phyloP scores from a whole-genome alignment of 1,140 invertebrate genomes.

The Trachymyrmex septentrionalis region DNA sequence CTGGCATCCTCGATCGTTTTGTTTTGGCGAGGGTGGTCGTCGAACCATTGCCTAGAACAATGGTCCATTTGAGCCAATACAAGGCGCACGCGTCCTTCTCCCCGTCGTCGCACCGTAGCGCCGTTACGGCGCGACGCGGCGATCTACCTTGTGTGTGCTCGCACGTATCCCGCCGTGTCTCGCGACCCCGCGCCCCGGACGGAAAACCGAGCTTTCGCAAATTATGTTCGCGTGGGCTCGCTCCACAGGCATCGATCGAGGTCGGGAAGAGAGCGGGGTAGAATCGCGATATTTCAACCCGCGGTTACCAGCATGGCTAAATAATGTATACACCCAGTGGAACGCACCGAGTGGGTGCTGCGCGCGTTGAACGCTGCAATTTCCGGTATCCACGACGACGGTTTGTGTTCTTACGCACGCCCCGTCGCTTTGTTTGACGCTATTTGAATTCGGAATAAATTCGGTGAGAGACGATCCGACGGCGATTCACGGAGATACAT shows the following conservation, averaged over 20 bases:
- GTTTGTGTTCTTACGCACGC: slow-evolving; percentile 27
- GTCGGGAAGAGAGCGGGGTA: slow-evolving; percentile 28
- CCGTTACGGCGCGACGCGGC: slow-evolving; percentile 29
- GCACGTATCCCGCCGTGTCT: slow-evolving; percentile 51
- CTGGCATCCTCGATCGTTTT: slow-evolving; percentile 76
- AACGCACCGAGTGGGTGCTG: slow-evolving; percentile 12
- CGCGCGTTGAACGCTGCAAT: slow-evolving; percentile 50
- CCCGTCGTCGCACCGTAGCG: slow-evolving; percentile 38
- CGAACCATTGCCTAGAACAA: slow-evolving; percentile 79
- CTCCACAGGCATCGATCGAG: slow-evolving; percentile 61
- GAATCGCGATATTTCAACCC: slow-evolving; percentile 59
- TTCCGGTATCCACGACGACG: slow-evolving; percentile 49
- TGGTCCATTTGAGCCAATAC: slow-evolving; percentile 77
- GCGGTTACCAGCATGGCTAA: slow-evolving; percentile 42
- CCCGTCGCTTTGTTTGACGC: slow-evolving; percentile 23
- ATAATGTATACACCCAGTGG: slow-evolving; percentile 48
- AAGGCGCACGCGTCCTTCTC: slow-evolving; percentile 51
- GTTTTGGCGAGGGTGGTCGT: slow-evolving; percentile 77
- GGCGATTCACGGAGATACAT: slow-evolving; percentile 10
- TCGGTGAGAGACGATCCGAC: slow-evolving; percentile 38
- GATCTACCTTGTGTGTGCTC: slow-evolving; percentile 48
- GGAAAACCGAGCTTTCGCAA: slow-evolving; percentile 64
- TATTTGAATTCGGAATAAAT: slow-evolving; percentile 61
- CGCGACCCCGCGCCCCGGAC: slow-evolving; percentile 24
- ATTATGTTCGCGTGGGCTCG: slow-evolving; percentile 65